phyloP scores from a whole-genome alignment of 2,888 invertebrate species.

The Mythimna vitellina region DNA sequence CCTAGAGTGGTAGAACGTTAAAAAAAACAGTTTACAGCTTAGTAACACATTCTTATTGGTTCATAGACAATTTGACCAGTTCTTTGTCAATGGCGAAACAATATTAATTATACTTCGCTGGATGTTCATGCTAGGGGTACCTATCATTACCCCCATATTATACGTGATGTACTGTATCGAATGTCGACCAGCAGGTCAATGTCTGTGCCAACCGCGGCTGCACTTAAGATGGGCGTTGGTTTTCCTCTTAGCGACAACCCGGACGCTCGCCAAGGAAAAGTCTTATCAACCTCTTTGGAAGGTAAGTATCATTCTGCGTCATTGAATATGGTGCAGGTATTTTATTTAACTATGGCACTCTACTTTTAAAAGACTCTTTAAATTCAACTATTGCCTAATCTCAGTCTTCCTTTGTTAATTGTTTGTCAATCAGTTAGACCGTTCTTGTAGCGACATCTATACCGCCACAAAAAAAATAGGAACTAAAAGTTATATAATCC shows the following conservation, averaged over 20 bases:
- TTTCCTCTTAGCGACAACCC: conserved; percentile 94
- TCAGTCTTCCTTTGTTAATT: not conserved
- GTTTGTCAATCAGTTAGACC: not conserved
- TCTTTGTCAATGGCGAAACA: not conserved
- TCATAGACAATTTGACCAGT: not conserved
- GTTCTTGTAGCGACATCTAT: no score
- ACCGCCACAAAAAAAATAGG: no score
- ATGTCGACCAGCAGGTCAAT: conserved; percentile 91
- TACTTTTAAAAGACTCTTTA: not conserved
- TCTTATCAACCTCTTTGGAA: conserved; percentile 91
- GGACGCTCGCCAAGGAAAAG: conserved; percentile 93
- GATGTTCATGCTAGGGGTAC: conserved; percentile 41
- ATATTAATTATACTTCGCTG: not conserved
- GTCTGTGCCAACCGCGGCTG: conserved; percentile 95
- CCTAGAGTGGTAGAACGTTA: no score
- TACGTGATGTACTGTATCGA: conserved; percentile 75
- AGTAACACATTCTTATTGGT: not conserved
- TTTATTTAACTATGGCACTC: conserved; percentile 28
- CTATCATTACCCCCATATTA: conserved; percentile 30
- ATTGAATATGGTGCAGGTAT: not conserved
- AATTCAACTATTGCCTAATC: not conserved
- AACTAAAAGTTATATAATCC: no score
- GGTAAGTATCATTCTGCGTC: conserved; percentile 78
- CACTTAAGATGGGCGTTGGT: conserved; percentile 96
- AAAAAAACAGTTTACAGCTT: not conserved